A percentile compares a stretch with the other conserved stretches of the same genome.
These are phyloP conservation scores for Telmatochromis brichardi DNA, from an alignment of 2,113 vertebrate genomes.

Conservation along the genomic window DNA sequence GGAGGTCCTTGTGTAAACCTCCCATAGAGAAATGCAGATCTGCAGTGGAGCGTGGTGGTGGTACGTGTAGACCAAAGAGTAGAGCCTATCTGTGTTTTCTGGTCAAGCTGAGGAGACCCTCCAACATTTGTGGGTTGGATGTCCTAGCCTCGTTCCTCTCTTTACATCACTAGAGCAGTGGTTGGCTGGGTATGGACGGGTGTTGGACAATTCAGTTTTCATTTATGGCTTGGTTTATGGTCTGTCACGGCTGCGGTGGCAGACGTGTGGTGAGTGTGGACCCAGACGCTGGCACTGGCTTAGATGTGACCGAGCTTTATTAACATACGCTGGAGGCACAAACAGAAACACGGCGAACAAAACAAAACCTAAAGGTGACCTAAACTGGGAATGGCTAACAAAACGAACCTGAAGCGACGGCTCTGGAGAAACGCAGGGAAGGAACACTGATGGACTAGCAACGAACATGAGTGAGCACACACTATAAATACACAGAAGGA, in stretches of 20 bases:
- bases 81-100: neutral
- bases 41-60: neutral
- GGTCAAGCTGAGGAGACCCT: neutral
- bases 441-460: neutral
- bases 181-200: neutral
- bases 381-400: too few relatives aligned
- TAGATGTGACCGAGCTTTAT: neutral
- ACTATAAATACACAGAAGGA: neutral
- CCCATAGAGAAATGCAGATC: neutral
- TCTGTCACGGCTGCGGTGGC: neutral
- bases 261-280: neutral
- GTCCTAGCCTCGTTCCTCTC: neutral
- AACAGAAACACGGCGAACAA: too few relatives aligned
- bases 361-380: too few relatives aligned
- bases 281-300: too few relatives aligned
- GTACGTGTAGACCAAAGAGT: neutral
- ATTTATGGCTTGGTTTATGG: conserved; percentile 64
- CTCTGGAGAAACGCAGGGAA: too few relatives aligned
- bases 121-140: neutral
- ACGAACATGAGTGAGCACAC: neutral
- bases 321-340: too few relatives aligned
- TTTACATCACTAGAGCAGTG: neutral
- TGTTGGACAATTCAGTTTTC: neutral
- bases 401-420: rapidly evolving
- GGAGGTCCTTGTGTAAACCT: neutral